Percentiles rank a stretch among this genome's conserved stretches.
phyloP scores from a whole-genome alignment of 2,113 vertebrate species.

The Oreocharis arfaki region DNA sequence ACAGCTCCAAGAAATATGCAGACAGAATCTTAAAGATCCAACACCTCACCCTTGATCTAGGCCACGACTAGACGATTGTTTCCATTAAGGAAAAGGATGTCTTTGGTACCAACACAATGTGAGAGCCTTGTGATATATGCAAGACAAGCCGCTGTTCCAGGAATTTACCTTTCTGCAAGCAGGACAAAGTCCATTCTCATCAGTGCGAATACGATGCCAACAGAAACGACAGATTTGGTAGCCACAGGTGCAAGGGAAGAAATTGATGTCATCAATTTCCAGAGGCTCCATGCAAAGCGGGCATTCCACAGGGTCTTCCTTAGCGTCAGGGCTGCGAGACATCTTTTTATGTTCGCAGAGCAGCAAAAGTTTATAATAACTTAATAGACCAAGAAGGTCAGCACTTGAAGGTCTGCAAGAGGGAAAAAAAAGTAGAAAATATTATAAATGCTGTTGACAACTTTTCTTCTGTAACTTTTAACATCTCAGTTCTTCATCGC shows the following conservation, averaged over 20 bases:
- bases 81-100: background rate
- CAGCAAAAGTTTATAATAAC: conserved; percentile 82
- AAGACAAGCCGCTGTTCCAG: conserved; percentile 2
- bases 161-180: conserved; percentile 96
- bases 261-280: conserved; percentile 99
- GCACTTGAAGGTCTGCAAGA: conserved; percentile 67
- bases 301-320: conserved; percentile 98
- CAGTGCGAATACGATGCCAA: conserved; percentile 99
- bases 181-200: conserved; percentile 98
- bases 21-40: background rate
- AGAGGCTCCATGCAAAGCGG: conserved; percentile 98
- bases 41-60: background rate
- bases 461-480: background rate
- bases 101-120: conserved; percentile 5
- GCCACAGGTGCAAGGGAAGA: conserved; percentile 98
- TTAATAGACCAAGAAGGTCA: conserved; percentile 73
- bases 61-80: background rate
- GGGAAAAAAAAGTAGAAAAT: background rate
- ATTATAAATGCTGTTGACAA: background rate
- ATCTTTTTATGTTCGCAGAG: conserved; percentile 79
- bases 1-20: background rate
- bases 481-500: background rate
- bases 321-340: conserved; percentile 97
- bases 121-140: background rate
- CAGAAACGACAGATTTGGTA: conserved; percentile 99